Percentiles rank a stretch among this genome's conserved stretches.
These are phyloP conservation scores for Pomacea canaliculata DNA, from an alignment of 2,888 invertebrate genomes.

Conservation along the genomic window DNA sequence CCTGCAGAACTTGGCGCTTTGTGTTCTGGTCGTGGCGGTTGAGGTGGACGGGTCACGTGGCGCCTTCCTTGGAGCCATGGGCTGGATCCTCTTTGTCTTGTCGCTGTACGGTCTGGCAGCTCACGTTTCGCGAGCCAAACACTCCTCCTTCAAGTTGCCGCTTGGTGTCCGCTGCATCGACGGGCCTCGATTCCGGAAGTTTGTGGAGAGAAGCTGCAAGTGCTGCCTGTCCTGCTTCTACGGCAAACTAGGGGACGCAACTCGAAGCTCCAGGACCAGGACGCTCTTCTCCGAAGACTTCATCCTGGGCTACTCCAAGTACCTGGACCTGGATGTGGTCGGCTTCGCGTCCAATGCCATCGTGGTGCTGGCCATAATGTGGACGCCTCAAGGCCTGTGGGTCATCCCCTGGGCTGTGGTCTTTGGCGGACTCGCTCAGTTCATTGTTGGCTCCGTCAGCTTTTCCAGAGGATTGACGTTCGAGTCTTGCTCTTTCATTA, in stretches of 20 bases:
- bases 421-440: conserved; percentile 46
- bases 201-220: conserved; percentile 19
- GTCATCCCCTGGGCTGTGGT: conserved; percentile 43
- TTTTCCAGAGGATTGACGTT: conserved; percentile 49
- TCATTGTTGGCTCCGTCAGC: conserved; percentile 44
- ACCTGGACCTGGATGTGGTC: conserved; percentile 42
- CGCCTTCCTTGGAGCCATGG: conserved; percentile 40
- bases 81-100: conserved; percentile 44
- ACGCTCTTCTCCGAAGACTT: conserved; percentile 34
- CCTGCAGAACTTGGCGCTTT: conserved; percentile 36
- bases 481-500: conserved; percentile 46
- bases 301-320: conserved; percentile 48
- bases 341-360: conserved; percentile 48
- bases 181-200: conserved; percentile 24
- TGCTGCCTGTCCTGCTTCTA: conserved; percentile 34
- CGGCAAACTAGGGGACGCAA: conserved; percentile 20
- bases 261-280: not conserved
- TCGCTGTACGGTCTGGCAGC: conserved; percentile 49
- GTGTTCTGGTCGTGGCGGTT: conserved; percentile 39
- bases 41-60: conserved; percentile 37
- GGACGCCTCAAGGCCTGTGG: conserved; percentile 37
- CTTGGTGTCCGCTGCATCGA: conserved; percentile 35
- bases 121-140: conserved; percentile 36
- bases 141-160: conserved; percentile 38
- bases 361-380: conserved; percentile 40